Evolutionary conservation across 1,140 invertebrate species (phyloP), one percentile per base, ranked within the genome.

Genomic region (Asobara japonica): DNA sequence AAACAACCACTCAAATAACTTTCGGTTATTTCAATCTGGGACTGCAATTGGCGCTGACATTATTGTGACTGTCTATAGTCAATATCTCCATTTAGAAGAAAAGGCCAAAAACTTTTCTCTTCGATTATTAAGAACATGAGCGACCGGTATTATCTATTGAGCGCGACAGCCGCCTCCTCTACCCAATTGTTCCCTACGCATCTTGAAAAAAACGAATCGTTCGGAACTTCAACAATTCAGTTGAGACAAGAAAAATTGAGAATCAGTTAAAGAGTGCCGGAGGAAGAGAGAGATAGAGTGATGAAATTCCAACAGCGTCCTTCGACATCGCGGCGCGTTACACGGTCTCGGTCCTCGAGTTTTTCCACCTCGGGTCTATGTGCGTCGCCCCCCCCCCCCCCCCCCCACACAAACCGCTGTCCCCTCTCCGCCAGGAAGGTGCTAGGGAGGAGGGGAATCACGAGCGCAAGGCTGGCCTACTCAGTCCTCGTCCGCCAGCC

Each of bases 401-500:
- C 30, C 74, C 30, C 45, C 18, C 48, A 45, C n/a, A n/a, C n/a
- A n/a, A n/a, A n/a, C n/a, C n/a, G 62, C 66, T 36, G 71, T 67
- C 71, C 62, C 71, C 74, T 61, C 68, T 51, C 69, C 73, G 74
- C 73, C 68, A 65, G 65, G 71, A 76, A 76, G 74, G 74, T 76
- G 69, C 72, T 36, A 72, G 71, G 73, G 73, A 78, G 69, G 48
- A 77, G 78, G 78, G 78, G 75, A 77, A 80, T 72, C 73, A 74
- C 79, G 77, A 80, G 81, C 79, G 76, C 80, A 79, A 83, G 81
- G 81, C 82, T 83, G 78, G 82, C 78, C 82, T 84, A 84, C 81
- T 86, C 85, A 87, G 84, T 87, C 77, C 80, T 83, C 84, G 81
- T 81, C 80, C 81, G 83, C 79, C 84, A 84, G 81, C 81, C 82